phyloP scores from a whole-genome alignment of 2,113 vertebrate species.

The Oceanodroma tethys region DNA sequence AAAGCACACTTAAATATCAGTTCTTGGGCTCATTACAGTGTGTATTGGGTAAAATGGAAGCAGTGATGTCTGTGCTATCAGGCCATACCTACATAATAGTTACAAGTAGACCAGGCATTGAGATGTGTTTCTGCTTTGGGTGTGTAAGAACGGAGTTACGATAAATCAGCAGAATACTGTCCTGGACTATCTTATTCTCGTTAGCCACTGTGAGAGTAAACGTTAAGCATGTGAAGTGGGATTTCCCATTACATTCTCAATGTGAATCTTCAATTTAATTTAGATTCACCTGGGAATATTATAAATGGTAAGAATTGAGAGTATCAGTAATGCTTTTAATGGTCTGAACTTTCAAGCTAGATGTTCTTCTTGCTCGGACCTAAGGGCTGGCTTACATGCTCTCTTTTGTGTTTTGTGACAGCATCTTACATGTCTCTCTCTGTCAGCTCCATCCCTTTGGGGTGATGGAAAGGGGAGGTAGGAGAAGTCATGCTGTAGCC shows the following conservation, averaged over 20 bases:
- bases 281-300: not conserved
- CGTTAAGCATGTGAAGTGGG: not conserved
- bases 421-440: not conserved
- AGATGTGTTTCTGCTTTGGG: not conserved
- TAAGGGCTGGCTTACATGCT: not conserved
- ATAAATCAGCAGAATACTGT: not conserved
- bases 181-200: not conserved
- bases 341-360: not conserved
- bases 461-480: not conserved
- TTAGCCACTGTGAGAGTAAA: not conserved
- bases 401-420: not conserved
- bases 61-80: not conserved
- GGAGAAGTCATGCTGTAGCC: not conserved
- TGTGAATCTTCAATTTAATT: slow-evolving; percentile 16
- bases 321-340: not conserved
- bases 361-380: not conserved
- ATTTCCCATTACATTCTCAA: slow-evolving; percentile 16
- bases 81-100: not conserved
- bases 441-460: not conserved
- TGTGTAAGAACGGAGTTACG: not conserved
- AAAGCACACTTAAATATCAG: not conserved
- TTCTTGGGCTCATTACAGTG: not conserved
- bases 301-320: not conserved
- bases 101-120: not conserved
- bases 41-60: not conserved